phyloP scores from a whole-genome alignment of 2,797 vertebrate genomes.

The Neostethus bicornis region DNA sequence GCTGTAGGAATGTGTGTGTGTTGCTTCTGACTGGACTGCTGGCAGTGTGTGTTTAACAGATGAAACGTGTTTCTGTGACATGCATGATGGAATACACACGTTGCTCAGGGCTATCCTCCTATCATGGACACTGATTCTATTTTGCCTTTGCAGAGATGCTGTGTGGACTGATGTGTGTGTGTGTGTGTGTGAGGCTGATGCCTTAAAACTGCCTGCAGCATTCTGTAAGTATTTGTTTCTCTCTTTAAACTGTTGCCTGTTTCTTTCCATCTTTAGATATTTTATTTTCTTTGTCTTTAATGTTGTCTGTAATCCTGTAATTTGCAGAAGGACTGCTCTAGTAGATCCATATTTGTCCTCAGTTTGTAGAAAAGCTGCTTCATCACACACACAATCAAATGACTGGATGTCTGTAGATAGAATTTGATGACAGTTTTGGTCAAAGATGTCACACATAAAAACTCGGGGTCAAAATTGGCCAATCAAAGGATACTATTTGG shows the following conservation, averaged over 20 bases:
- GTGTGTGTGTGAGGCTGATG: conserved; percentile 33
- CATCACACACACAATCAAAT: too few species aligned
- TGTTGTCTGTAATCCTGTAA: conserved; percentile 27
- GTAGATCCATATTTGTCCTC: too few species aligned
- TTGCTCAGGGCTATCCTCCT: conserved; percentile 60
- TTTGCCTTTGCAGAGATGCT: conserved; percentile 40
- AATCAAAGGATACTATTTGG: too few species aligned
- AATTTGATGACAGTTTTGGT: too few species aligned
- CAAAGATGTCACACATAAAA: too few species aligned
- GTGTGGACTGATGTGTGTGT: conserved; percentile 29
- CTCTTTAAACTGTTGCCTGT: conserved; percentile 29
- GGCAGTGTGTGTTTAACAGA: conserved; percentile 65
- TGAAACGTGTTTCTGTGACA: conserved; percentile 74
- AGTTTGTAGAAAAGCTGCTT: too few species aligned
- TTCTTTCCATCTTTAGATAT: conserved; percentile 29
- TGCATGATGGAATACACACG: conserved; percentile 66
- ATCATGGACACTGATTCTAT: conserved; percentile 59
- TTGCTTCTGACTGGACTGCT: conserved; percentile 60
- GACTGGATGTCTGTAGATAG: too few species aligned
- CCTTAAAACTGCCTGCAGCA: conserved; percentile 54
- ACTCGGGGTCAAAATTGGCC: too few species aligned
- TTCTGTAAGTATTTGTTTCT: conserved; percentile 16
- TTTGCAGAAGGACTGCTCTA: too few species aligned
- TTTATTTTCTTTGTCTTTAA: conserved; percentile 36
- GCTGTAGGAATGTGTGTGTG: too few species aligned